A percentile compares a stretch with the other conserved stretches of the same genome.
Conservation (phyloP, 2,113 vertebrate species). For the Clupea harengus region DNA sequence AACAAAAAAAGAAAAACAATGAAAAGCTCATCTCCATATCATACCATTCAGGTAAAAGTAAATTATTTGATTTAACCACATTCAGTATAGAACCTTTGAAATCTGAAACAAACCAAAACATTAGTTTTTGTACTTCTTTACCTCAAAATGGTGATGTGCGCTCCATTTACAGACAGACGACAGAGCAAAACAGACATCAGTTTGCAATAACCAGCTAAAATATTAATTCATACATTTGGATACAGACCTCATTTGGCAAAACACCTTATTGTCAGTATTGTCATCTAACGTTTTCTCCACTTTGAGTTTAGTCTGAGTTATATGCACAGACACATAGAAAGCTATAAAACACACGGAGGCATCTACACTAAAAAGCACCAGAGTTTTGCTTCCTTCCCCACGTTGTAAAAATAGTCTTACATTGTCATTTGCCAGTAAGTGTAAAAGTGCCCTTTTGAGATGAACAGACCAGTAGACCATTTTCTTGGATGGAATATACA, state of each 20-base stretch:
- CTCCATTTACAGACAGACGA: background rate
- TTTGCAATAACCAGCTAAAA: background rate
- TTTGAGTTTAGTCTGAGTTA: background rate
- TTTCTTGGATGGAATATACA: background rate
- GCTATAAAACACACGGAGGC: constrained; percentile 2
- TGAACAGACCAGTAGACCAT: background rate
- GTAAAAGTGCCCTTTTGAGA: constrained; percentile 10
- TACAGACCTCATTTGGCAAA: constrained; percentile 4
- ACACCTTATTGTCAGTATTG: background rate
- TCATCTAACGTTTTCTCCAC: too few relatives aligned
- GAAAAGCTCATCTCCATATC: background rate
- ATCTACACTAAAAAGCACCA: constrained; percentile 1
- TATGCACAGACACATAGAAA: background rate
- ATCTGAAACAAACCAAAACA: background rate
- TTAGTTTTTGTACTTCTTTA: background rate
- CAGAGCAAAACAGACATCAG: background rate
- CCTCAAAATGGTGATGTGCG: background rate
- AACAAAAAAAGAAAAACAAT: background rate
- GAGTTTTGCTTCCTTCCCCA: background rate
- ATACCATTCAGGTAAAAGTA: background rate
- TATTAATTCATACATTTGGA: background rate
- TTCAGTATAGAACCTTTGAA: background rate
- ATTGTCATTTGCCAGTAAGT: background rate
- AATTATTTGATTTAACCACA: background rate
- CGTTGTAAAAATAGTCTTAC: background rate